Evolutionary conservation across 2,888 invertebrate species (phyloP).

Genomic region (Geophilus truncorum): DNA sequence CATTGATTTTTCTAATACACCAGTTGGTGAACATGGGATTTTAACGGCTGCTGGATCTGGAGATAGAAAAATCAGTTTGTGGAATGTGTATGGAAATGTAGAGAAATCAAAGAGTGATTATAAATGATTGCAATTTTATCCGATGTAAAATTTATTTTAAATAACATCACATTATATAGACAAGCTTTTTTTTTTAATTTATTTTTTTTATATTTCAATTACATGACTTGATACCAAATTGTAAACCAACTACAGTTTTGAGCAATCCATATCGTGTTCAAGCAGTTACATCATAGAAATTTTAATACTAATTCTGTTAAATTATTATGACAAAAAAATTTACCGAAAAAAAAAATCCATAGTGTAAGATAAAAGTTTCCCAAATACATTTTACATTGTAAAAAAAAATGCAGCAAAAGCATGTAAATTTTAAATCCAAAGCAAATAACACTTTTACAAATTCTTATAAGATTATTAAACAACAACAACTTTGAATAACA

Average conservation of each 20-base stretch:
- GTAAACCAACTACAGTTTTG: too few species aligned
- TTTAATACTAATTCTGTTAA: background rate
- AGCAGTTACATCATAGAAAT: too few species aligned
- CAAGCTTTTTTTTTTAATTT: too few species aligned
- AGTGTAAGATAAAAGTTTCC: background rate
- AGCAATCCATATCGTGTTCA: too few species aligned
- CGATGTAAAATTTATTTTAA: too few species aligned
- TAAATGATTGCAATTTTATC: too few species aligned
- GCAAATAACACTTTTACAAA: background rate
- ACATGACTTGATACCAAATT: too few species aligned
- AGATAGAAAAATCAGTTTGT: slow-evolving; percentile 35
- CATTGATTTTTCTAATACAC: slow-evolving; percentile 35
- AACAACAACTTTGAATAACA: background rate
- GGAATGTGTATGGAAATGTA: slow-evolving; percentile 34
- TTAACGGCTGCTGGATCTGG: slow-evolving; percentile 32
- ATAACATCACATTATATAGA: too few species aligned
- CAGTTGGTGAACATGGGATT: background rate
- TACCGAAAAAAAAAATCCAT: background rate
- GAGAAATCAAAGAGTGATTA: too few species aligned
- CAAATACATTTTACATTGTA: background rate
- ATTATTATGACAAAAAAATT: too few species aligned
- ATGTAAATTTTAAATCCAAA: background rate
- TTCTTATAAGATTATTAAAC: background rate
- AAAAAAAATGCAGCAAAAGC: background rate
- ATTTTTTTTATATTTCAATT: too few species aligned